A percentile compares a stretch with the other conserved stretches of the same genome.
Evolutionary conservation across 2,797 vertebrate species (phyloP).

Genomic region (Pseudocheirus occidentalis): DNA sequence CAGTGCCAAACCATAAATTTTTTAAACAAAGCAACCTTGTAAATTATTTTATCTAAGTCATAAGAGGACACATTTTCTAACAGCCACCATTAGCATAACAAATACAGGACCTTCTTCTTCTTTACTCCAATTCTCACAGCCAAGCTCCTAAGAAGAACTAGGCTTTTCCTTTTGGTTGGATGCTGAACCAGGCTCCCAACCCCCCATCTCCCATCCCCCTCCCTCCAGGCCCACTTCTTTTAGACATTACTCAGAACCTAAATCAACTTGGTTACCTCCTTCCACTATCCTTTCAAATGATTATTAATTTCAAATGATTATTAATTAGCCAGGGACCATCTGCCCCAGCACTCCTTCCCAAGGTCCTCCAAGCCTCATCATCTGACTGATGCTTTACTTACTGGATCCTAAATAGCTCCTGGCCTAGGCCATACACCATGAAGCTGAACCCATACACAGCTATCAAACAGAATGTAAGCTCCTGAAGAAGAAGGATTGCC

Average conservation of each 20-base stretch:
- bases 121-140: background rate
- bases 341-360: background rate
- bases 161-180: background rate
- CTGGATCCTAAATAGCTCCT: background rate
- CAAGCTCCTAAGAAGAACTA: background rate
- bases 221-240: background rate
- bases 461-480: background rate
- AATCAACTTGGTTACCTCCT: background rate
- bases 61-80: background rate
- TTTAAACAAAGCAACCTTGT: no score
- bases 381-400: background rate
- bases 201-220: no score
- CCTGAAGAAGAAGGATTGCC: background rate
- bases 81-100: background rate
- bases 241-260: background rate
- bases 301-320: background rate
- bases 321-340: background rate
- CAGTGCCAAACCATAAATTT: background rate
- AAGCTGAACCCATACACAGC: background rate
- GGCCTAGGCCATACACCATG: background rate
- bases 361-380: background rate
- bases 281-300: no score
- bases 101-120: background rate
- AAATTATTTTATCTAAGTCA: no score
- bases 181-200: background rate